phyloP scores from a whole-genome alignment of 30 jellyfish, hydroid and myxozoan species.

The Turritopsis dohrnii region DNA sequence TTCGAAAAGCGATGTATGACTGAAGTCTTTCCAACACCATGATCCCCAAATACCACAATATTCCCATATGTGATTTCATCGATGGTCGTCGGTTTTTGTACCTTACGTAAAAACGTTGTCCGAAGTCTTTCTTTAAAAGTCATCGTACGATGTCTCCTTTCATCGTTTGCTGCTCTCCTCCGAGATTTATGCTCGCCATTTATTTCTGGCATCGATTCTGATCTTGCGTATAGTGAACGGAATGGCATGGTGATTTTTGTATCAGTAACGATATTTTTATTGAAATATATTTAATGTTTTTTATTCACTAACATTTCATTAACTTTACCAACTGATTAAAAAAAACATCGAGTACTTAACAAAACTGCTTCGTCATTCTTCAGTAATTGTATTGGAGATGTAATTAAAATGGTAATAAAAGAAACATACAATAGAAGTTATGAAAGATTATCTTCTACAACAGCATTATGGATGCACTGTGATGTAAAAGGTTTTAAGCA shows the following conservation, averaged over 20 bases:
- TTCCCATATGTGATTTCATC: slow-evolving; percentile 19
- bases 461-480: neutral
- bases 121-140: slow-evolving; percentile 18
- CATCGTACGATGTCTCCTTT: neutral
- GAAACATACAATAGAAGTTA: neutral
- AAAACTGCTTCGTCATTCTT: neutral
- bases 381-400: neutral
- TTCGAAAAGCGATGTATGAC: slow-evolving; percentile 5
- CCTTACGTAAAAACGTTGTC: slow-evolving; percentile 10
- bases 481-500: neutral
- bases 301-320: neutral
- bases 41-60: slow-evolving; percentile 16
- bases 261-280: neutral
- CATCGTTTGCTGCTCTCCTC: neutral
- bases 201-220: neutral
- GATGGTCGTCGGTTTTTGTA: neutral
- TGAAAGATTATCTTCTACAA: neutral
- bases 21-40: slow-evolving; percentile 15
- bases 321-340: neutral
- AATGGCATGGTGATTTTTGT: neutral
- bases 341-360: neutral
- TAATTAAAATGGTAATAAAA: neutral
- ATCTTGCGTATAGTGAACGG: neutral
- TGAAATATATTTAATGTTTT: too few species aligned
- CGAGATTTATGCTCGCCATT: neutral